These are phyloP conservation scores for Heteromormyrus szaboi DNA, from an alignment of 2,797 vertebrate genomes.

Conservation along the genomic window DNA sequence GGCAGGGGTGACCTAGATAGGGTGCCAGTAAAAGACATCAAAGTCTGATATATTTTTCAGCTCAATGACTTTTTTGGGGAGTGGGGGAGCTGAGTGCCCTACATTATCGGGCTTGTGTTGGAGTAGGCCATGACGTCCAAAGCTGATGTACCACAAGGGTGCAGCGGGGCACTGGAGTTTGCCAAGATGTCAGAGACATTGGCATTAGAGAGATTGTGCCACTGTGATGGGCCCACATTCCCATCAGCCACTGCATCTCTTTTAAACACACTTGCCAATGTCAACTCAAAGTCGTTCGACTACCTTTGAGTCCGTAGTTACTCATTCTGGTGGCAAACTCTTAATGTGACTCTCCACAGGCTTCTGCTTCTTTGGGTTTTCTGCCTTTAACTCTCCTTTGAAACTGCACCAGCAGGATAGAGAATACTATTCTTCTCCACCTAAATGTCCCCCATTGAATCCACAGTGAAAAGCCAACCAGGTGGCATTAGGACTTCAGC, in stretches of 20 bases:
- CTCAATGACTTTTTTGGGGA: slow-evolving; percentile 17
- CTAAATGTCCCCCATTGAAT: background rate
- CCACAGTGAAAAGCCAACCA: background rate
- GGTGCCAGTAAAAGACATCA: slow-evolving; percentile 19
- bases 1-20: slow-evolving; percentile 14
- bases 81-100: slow-evolving; percentile 19
- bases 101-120: slow-evolving; percentile 18
- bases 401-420: background rate
- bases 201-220: background rate
- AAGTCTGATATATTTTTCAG: slow-evolving; percentile 17
- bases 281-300: background rate
- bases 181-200: background rate
- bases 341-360: background rate
- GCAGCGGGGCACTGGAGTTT: background rate
- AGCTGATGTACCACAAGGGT: background rate
- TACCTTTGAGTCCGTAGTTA: background rate
- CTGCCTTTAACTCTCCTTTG: background rate
- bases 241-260: background rate
- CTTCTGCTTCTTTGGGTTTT: background rate
- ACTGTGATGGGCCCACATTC: background rate
- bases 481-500: background rate
- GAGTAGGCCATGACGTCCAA: background rate
- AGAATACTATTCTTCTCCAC: background rate
- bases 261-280: slow-evolving; percentile 7
- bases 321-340: slow-evolving; percentile 5